Conservation (phyloP, 2,888 invertebrate species). For the Carabus problematicus region DNA sequence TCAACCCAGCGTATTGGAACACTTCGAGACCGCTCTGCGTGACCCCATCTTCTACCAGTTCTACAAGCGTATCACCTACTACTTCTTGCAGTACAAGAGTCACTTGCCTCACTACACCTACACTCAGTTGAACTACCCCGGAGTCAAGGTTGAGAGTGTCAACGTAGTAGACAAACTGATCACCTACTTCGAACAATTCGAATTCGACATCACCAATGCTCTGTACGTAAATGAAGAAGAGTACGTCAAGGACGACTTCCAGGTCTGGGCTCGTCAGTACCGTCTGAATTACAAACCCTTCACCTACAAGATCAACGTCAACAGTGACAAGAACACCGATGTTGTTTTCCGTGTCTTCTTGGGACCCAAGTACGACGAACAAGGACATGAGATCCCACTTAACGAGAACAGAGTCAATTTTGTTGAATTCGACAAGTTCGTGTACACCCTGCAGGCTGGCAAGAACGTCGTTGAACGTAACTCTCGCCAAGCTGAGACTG, state of each 20-base stretch:
- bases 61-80: slow-evolving; percentile 66
- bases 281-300: slow-evolving; percentile 77
- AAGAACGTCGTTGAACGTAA: slow-evolving; percentile 72
- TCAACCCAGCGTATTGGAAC: slow-evolving; percentile 70
- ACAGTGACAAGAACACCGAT: slow-evolving; percentile 65
- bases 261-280: slow-evolving; percentile 69
- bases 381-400: slow-evolving; percentile 62
- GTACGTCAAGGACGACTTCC: slow-evolving; percentile 57
- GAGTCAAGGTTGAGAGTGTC: slow-evolving; percentile 69
- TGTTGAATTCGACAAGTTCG: slow-evolving; percentile 67
- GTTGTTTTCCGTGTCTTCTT: slow-evolving; percentile 71
- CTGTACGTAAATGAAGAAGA: slow-evolving; percentile 61
- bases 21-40: slow-evolving; percentile 69
- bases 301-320: slow-evolving; percentile 66
- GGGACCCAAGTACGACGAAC: slow-evolving; percentile 72
- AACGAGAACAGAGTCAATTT: slow-evolving; percentile 67
- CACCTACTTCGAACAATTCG: slow-evolving; percentile 73
- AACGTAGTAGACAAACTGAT: slow-evolving; percentile 70
- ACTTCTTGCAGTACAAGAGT: slow-evolving; percentile 68
- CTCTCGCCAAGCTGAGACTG: slow-evolving; percentile 70
- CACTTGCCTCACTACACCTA: slow-evolving; percentile 67
- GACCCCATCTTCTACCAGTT: slow-evolving; percentile 76
- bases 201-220: slow-evolving; percentile 67
- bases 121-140: slow-evolving; percentile 67
- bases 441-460: slow-evolving; percentile 68